Evolutionary conservation across 1,140 invertebrate species (phyloP).

Genomic region (Ditylenchus dipsaci): DNA sequence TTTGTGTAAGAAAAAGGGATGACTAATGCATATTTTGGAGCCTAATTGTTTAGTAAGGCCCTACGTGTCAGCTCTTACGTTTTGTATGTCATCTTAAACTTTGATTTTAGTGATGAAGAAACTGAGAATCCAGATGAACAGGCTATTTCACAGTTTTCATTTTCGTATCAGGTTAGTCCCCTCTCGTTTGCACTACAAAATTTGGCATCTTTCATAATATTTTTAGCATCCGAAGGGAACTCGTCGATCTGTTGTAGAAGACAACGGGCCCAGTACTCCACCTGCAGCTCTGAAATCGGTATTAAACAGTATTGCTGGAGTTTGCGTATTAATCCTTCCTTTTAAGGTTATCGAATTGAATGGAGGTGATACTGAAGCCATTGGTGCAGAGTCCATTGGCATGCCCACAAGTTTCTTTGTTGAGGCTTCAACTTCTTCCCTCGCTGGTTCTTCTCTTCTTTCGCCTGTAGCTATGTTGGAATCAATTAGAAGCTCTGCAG

Average conservation of each 20-base stretch:
- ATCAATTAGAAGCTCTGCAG: background rate
- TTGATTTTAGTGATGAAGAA: conserved; percentile 1
- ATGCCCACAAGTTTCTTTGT: background rate
- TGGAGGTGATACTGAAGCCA: background rate
- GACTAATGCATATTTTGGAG: too few species aligned
- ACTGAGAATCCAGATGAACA: background rate
- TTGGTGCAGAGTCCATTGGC: background rate
- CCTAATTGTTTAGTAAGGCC: too few species aligned
- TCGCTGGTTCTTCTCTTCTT: background rate
- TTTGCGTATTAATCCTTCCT: background rate
- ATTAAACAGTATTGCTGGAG: background rate
- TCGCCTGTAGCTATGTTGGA: background rate
- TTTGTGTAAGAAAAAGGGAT: too few species aligned
- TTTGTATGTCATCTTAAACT: too few species aligned
- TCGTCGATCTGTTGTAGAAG: background rate
- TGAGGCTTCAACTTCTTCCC: background rate
- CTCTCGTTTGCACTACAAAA: too few species aligned
- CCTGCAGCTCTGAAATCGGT: background rate
- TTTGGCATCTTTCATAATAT: background rate
- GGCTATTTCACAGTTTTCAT: background rate
- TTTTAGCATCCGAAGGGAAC: background rate
- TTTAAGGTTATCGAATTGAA: background rate
- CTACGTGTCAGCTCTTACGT: too few species aligned
- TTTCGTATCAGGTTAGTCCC: too few species aligned
- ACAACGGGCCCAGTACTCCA: background rate